phyloP scores from a whole-genome alignment of 2,888 invertebrate species.

The Cephus pygmeus region DNA sequence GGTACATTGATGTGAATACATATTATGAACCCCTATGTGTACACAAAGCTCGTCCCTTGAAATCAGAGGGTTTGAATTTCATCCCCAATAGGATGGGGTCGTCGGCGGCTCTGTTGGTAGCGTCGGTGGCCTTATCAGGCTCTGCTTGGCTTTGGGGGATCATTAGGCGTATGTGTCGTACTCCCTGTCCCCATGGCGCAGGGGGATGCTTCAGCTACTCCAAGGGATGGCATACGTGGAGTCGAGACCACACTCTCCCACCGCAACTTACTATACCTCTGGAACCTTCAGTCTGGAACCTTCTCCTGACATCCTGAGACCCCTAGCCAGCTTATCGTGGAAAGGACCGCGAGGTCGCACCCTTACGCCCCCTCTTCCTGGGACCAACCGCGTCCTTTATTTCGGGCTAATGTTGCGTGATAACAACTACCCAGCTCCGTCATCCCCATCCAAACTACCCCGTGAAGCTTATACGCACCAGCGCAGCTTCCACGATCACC shows the following conservation, averaged over 20 bases:
- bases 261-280: no score
- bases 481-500: no score
- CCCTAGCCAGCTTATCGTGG: not conserved
- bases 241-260: not conserved
- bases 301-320: not conserved
- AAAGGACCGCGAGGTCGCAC: constrained; percentile 1
- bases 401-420: constrained; percentile 55
- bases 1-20: no score
- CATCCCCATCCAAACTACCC: not conserved
- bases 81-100: not conserved
- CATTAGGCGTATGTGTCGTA: constrained; percentile 24
- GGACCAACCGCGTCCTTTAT: constrained; percentile 43
- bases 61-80: constrained; percentile 8
- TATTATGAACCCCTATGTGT: no score
- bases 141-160: constrained; percentile 22
- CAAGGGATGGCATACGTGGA: constrained; percentile 4
- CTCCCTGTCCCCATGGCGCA: not conserved
- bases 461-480: no score
- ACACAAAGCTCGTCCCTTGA: no score
- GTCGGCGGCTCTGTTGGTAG: not conserved
- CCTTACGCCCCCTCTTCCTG: constrained; percentile 1
- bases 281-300: no score
- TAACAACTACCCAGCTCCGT: constrained; percentile 39
- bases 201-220: constrained; percentile 7
- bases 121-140: constrained; percentile 22